Conservation (phyloP, 2,113 vertebrate species). For the Chionodraco myersi region DNA sequence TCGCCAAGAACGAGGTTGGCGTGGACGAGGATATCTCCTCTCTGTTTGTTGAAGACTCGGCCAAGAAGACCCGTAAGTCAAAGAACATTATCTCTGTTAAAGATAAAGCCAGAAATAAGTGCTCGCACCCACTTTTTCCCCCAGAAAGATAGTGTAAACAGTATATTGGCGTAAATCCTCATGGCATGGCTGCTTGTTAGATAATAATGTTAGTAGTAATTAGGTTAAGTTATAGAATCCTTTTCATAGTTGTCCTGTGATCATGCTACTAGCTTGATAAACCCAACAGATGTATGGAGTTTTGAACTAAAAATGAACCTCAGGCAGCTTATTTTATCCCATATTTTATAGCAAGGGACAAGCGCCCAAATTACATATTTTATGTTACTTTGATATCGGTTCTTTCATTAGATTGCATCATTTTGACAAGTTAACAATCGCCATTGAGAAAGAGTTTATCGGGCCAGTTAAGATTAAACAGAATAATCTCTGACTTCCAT, state of each 20-base stretch:
- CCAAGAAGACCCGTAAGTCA: slow-evolving; percentile 93
- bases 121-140: neutral
- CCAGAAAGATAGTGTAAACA: too few species aligned
- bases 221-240: neutral
- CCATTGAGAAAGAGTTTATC: slow-evolving; percentile 3
- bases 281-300: neutral
- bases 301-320: neutral
- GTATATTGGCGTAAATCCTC: neutral
- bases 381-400: slow-evolving; percentile 19
- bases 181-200: neutral
- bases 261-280: neutral
- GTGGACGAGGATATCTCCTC: slow-evolving; percentile 98
- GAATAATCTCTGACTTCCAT: slow-evolving; percentile 36
- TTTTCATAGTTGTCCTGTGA: neutral
- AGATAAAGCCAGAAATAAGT: neutral
- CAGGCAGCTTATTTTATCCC: neutral
- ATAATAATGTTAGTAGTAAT: neutral
- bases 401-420: slow-evolving; percentile 46
- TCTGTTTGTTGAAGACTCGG: slow-evolving; percentile 95
- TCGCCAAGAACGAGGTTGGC: slow-evolving; percentile 96
- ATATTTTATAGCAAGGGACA: neutral
- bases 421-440: slow-evolving; percentile 5
- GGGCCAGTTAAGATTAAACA: slow-evolving; percentile 22
- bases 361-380: slow-evolving; percentile 11
- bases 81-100: neutral